Percentiles rank a stretch among this genome's conserved stretches.
These are phyloP conservation scores for Zeuzera pyrina DNA, from an alignment of 2,888 invertebrate species.

Conservation along the genomic window DNA sequence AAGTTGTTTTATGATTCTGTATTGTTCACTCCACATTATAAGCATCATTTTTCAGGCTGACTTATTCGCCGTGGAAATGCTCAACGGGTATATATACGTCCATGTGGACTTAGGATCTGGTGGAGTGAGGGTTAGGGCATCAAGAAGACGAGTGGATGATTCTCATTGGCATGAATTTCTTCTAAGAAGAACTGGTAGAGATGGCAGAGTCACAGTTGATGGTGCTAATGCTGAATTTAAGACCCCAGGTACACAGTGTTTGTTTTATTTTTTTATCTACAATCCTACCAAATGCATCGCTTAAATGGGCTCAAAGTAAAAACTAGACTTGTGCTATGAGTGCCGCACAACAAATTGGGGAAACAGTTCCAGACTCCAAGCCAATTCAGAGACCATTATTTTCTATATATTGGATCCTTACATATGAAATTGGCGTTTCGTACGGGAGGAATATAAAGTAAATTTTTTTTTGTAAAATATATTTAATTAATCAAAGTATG, in stretches of 20 bases:
- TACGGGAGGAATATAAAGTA: no score
- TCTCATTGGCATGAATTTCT: conserved; percentile 94
- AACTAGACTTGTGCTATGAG: no score
- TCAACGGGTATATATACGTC: conserved; percentile 94
- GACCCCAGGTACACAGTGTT: conserved; percentile 77
- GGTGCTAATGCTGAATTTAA: conserved; percentile 91
- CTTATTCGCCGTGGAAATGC: conserved; percentile 93
- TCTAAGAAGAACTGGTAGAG: conserved; percentile 85
- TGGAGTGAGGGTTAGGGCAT: conserved; percentile 87
- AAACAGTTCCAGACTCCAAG: not conserved
- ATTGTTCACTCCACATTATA: no score
- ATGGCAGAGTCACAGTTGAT: conserved; percentile 91
- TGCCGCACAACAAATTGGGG: no score
- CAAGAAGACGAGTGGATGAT: conserved; percentile 88
- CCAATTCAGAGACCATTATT: no score
- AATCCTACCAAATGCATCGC: no score
- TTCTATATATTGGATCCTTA: no score
- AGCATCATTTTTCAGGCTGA: conserved; percentile 76
- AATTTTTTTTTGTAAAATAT: no score
- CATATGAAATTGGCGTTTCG: no score
- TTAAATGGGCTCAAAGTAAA: no score
- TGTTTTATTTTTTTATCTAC: not conserved
- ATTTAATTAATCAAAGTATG: no score
- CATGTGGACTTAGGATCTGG: conserved; percentile 95
- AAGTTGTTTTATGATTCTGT: no score